Evolutionary conservation across 2,888 invertebrate genomes (phyloP), one percentile per base, ranked within the genome.

Genomic region (Drosophila eohydei): DNA sequence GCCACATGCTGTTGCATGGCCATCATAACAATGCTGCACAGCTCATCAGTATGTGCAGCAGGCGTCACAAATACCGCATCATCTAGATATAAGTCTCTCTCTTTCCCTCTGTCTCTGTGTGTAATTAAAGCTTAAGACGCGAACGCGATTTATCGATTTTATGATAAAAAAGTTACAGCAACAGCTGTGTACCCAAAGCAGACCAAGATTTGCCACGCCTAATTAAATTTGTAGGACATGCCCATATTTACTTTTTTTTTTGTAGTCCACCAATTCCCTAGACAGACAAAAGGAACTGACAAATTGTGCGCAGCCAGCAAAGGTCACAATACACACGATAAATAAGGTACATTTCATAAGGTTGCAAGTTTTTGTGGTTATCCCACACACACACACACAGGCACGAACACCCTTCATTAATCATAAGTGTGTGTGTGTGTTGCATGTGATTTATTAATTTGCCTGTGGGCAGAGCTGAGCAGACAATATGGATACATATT

Each of bases 91-190:
- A 32, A 50, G n/a, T 8, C 46, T 43, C 14, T 9, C 46, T 54
- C 26, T 46, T n/a, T 26, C 30, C 43, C 36, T 58, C 12, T 66
- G n/a, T 48, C 44, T 34, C 32, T 21, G 73, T 74, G 74, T 75
- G 64, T 83, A 84, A 89, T 84, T 84, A 89, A 78, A 73, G 81
- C 69, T 68, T 74, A 75, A 71, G 88, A 51, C 58, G 59, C 58
- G 11, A 26, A 68, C 40, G 71, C 71, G 63, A 43, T 71, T 74
- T 83, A 84, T 84, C 79, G 84, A 84, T 89, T 89, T 84, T 74
- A 61, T 84, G 78, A 72, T 81, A 69, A 72, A 67, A 70, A 66
- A 69, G 59, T 56, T 71, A 61, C 80, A 74, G 50, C 46, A 26
- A n/a, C 46, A 52, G 38, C 38, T 52, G 50, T 38, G 30, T 46